A percentile compares a stretch with the other conserved stretches of the same genome.
Evolutionary conservation across 2,113 vertebrate species (phyloP).

Genomic region (Holacanthus passer): DNA sequence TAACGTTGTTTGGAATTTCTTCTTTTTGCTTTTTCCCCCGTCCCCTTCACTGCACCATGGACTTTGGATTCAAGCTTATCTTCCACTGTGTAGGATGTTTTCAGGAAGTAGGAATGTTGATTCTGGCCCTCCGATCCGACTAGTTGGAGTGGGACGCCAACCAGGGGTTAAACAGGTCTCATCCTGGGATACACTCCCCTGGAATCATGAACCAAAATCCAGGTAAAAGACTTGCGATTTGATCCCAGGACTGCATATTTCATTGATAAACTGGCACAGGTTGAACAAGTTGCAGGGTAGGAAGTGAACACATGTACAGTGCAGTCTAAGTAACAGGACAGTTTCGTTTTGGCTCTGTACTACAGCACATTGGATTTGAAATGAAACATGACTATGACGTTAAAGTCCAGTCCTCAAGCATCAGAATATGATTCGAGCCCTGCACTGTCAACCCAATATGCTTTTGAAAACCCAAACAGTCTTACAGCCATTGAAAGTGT

Average conservation of each 20-base stretch:
- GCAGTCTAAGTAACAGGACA: background rate
- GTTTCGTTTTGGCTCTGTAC: background rate
- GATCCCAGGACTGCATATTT: background rate
- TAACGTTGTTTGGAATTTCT: slow-evolving; percentile 10
- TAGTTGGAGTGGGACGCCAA: slow-evolving; percentile 43
- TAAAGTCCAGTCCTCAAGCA: background rate
- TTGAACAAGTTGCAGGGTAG: background rate
- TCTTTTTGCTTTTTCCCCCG: slow-evolving; percentile 2
- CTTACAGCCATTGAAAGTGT: background rate
- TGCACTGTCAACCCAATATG: background rate
- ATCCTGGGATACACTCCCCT: slow-evolving; percentile 31
- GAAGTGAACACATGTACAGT: background rate
- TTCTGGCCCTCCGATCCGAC: slow-evolving; percentile 37
- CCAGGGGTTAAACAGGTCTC: slow-evolving; percentile 48
- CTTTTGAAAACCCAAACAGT: background rate
- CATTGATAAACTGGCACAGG: background rate
- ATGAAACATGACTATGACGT: background rate
- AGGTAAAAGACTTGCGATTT: slow-evolving; percentile 68
- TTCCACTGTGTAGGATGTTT: slow-evolving; percentile 50
- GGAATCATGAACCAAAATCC: slow-evolving; percentile 67
- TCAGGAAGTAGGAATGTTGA: slow-evolving; percentile 48
- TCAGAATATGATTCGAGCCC: background rate
- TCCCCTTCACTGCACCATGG: slow-evolving; percentile 45
- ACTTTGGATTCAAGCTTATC: slow-evolving; percentile 56
- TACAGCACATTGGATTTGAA: background rate